phyloP scores from a whole-genome alignment of 2,888 invertebrate species.

The Cerceris ruficornis region DNA sequence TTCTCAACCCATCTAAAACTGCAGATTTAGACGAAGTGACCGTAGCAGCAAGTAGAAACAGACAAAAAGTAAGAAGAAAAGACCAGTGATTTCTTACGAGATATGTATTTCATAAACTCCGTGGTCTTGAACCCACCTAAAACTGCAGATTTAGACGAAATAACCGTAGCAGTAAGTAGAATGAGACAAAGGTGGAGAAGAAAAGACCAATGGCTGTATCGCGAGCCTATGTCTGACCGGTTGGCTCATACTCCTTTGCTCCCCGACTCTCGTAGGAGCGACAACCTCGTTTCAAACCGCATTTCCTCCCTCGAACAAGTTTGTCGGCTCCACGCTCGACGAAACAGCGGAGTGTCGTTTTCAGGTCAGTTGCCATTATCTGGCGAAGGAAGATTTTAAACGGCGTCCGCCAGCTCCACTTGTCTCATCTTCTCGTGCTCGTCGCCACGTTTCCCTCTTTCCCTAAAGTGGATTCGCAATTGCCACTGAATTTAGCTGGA shows the following conservation, averaged over 20 bases:
- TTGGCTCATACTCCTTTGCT: conserved; percentile 5
- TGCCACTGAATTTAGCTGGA: conserved; percentile 61
- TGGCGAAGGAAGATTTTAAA: conserved; percentile 54
- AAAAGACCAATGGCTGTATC: background rate
- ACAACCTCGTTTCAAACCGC: conserved; percentile 17
- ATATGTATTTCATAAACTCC: no score
- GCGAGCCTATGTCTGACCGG: background rate
- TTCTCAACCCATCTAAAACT: no score
- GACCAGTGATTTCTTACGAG: no score
- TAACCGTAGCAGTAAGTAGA: no score
- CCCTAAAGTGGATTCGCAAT: conserved; percentile 45
- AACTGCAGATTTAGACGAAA: no score
- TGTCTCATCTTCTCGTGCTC: conserved; percentile 10
- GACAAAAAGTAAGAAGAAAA: no score
- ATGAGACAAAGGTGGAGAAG: no score
- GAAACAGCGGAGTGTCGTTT: conserved; percentile 61
- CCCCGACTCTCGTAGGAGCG: background rate
- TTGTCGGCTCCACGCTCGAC: conserved; percentile 46
- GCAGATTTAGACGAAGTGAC: no score
- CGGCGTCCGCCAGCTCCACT: conserved; percentile 23
- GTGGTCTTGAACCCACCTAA: no score
- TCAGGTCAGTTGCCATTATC: conserved; percentile 70
- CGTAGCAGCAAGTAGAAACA: no score
- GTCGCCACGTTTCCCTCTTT: conserved; percentile 27
- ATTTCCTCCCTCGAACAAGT: conserved; percentile 44